A percentile compares a stretch with the other conserved stretches of the same genome.
Evolutionary conservation across 2,888 invertebrate species (phyloP).

Genomic region (Toxonevra muliebris): DNA sequence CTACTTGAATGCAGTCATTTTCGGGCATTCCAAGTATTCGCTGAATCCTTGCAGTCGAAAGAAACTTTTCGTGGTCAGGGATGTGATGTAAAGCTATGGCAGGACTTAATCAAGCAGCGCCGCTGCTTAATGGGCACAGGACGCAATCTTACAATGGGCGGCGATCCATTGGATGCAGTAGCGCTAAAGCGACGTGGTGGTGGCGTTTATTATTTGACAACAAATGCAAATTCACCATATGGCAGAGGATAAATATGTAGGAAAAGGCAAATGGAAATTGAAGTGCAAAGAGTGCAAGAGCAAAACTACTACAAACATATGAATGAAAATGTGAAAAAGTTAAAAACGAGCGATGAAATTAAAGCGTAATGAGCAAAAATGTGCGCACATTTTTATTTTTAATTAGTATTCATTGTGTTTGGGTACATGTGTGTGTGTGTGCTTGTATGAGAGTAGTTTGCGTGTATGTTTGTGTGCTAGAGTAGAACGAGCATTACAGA

Average conservation of each 20-base stretch:
- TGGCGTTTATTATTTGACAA: constrained; percentile 57
- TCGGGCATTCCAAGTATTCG: constrained; percentile 57
- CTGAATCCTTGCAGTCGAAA: constrained; percentile 44
- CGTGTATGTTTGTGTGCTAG: background rate
- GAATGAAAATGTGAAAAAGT: constrained; percentile 7
- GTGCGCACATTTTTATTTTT: background rate
- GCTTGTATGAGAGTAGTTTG: constrained; percentile 12
- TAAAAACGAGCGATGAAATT: constrained; percentile 3
- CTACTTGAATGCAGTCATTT: constrained; percentile 60
- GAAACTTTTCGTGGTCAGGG: constrained; percentile 46
- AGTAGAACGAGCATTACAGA: constrained; percentile 35
- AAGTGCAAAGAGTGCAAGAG: background rate
- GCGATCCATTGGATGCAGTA: constrained; percentile 44
- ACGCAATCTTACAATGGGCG: constrained; percentile 47
- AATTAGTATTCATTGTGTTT: constrained; percentile 8
- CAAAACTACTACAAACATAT: constrained; percentile 2
- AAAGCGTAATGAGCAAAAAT: constrained; percentile 19
- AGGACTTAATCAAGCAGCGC: constrained; percentile 48
- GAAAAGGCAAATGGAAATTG: background rate
- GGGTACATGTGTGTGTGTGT: constrained; percentile 21
- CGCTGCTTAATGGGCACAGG: constrained; percentile 47
- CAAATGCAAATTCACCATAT: constrained; percentile 51
- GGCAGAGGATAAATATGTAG: constrained; percentile 29
- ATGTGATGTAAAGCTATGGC: constrained; percentile 49
- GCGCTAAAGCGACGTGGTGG: constrained; percentile 44